Base-by-base conservation (phyloP, 2,888 invertebrate genomes). In the Flabesymbios commensalis region DNA sequence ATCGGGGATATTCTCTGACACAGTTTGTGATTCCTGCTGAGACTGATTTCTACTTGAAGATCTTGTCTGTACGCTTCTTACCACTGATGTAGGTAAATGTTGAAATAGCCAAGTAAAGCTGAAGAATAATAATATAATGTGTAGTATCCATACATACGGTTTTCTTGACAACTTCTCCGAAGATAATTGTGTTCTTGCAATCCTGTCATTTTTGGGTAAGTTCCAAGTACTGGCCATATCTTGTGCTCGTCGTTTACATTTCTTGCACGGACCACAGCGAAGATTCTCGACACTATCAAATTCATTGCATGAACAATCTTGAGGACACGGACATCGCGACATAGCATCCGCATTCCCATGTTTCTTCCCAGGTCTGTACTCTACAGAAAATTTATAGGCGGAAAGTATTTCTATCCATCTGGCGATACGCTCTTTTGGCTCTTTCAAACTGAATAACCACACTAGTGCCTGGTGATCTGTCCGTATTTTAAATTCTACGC, bases 401-500 rank as follows among this genome's bases (percentile, higher is more conserved):
- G 32, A 39, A 5, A 61, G 41, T 41, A 29, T n/a, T 19, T 57
- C 41, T 17, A 52, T n/a, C 62, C 57, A 62, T 2, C 62, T 1
- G 1, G 62, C 62, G 31, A 63, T 63, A 1, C 61, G 63, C 0
- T 64, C 43, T 28, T 60, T 64, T 3, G 63, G 62, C 17, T 59
- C 48, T 33, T 59, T 59, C 32, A 64, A 65, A 36, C 33, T 59
- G n/a, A 55, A 39, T 22, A 67, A 29, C 67, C 71, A 71, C 14
- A 19, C 19, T 4, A 71, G 49, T 2, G 72, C 65, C 2, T 62
- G 58, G 59, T 74, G 72, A 58, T 72, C 72, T 24, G 71, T 68
- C n/a, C 71, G 32, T 1, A 72, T 58, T 3, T 59, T 26, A 59
- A 72, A 69, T 7, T 61, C 3, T 45, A 54, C 42, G 4, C 68